phyloP scores from a whole-genome alignment of 2,888 invertebrate species.

The Erannis defoliaria region DNA sequence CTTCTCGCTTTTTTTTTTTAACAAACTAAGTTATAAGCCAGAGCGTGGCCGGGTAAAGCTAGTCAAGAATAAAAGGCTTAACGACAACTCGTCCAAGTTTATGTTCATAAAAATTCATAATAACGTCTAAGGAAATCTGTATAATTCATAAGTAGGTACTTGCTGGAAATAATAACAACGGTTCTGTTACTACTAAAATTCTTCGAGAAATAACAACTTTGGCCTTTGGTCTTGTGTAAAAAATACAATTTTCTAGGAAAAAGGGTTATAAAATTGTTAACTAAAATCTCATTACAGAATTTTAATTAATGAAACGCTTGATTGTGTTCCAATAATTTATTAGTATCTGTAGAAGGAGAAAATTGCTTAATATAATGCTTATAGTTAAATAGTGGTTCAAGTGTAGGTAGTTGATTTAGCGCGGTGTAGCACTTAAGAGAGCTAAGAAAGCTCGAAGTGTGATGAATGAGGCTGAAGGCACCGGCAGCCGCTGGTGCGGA shows the following conservation, averaged over 20 bases:
- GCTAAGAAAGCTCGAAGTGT: slow-evolving; percentile 72
- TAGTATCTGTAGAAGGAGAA: background rate
- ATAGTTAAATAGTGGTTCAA: slow-evolving; percentile 27
- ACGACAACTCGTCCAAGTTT: slow-evolving; percentile 38
- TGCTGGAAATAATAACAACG: slow-evolving; percentile 37
- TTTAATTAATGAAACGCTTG: slow-evolving; percentile 10
- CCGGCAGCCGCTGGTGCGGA: slow-evolving; percentile 62
- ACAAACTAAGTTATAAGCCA: too few species aligned
- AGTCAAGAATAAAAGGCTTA: slow-evolving; percentile 50
- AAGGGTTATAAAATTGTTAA: slow-evolving; percentile 7
- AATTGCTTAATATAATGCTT: background rate
- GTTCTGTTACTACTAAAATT: slow-evolving; percentile 13
- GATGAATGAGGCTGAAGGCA: slow-evolving; percentile 73
- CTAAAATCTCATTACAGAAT: slow-evolving; percentile 12
- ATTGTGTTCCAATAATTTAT: slow-evolving; percentile 12
- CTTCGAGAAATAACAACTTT: slow-evolving; percentile 1
- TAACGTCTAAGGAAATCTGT: slow-evolving; percentile 39
- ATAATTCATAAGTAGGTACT: slow-evolving; percentile 43
- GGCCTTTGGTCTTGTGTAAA: background rate
- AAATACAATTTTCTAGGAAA: background rate
- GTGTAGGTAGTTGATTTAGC: slow-evolving; percentile 35
- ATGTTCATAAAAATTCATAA: slow-evolving; percentile 50
- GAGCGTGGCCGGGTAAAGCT: too few species aligned
- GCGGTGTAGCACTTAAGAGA: slow-evolving; percentile 73
- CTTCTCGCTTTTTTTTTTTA: too few species aligned